Base-by-base conservation (phyloP, 2,797 vertebrate genomes). In the Orestias chungarensis region DNA sequence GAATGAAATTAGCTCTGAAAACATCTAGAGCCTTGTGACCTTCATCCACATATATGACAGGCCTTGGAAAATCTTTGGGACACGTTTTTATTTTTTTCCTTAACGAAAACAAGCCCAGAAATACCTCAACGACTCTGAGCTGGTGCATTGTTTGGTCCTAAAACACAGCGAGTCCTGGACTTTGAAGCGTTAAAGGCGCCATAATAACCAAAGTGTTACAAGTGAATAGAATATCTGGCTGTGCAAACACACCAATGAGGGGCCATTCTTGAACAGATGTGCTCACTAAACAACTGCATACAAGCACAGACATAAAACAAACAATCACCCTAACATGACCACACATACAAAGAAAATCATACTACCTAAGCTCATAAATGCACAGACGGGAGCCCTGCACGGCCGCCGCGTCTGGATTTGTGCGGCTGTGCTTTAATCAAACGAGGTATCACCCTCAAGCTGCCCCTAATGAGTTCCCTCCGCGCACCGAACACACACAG, bases 391-490 rank as follows among this genome's bases (percentile, higher is more conserved):
- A 71, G 61, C 73, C 74, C 31, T n/a, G 65, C 50, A 75, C 27
- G 68, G 73, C 69, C 20, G 20, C 71, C 20, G 20, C 71, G 73
- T 77, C 62, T 81, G 71, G 55, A 12, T 80, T 65, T 74, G 74
- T 82, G 68, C 64, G 17, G 75, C n/a, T 79, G 68, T 71, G 74
- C 69, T 73, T 93, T 85, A 92, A 93, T 88, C 91, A 89, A 75
- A 89, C 6, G 4, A 68, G 78, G 79, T 40, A 79, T 91, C 86
- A 79, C 77, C 90, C 83, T 89, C 91, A 91, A 84, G 84, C 88
- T 89, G 84, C 83, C 76, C 71, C 85, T 86, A 91, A 92, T 91
- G 88, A 92, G 87, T 87, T 91, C 88, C 86, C 33, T 25, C 83
- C 70, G 65, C 23, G 61, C 68, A 82, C 79, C 74, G 82, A 76